phyloP scores from a whole-genome alignment of 2,113 vertebrate species.

The Loxodonta africana region DNA sequence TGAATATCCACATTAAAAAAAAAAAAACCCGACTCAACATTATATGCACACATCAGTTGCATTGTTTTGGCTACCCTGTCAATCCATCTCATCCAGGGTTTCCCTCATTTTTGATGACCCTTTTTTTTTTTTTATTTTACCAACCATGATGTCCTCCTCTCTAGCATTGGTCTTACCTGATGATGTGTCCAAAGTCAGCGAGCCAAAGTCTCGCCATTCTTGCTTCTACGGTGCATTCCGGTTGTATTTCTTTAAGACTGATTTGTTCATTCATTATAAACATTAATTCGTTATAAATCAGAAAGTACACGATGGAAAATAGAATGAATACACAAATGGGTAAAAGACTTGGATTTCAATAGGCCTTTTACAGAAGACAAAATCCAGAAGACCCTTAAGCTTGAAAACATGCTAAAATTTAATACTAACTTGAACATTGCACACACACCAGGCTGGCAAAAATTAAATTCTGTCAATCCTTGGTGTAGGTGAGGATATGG shows the following conservation, averaged over 20 bases:
- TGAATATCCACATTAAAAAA: background rate
- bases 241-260: no score
- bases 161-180: no score
- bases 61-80: no score
- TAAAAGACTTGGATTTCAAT: background rate
- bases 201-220: no score
- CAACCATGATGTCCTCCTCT: no score
- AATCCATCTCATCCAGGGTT: no score
- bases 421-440: background rate
- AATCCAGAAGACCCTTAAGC: background rate
- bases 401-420: background rate
- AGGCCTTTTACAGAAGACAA: background rate
- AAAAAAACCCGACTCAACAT: background rate
- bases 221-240: no score
- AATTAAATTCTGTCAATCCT: background rate
- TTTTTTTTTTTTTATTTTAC: no score
- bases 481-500: background rate
- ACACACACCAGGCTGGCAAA: background rate
- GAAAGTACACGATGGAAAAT: background rate
- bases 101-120: no score
- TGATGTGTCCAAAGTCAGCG: no score
- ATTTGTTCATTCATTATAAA: no score
- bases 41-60: background rate
- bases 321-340: background rate
- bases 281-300: background rate